Evolutionary conservation across 35 echinoderm and acorn worm species (phyloP).

Genomic region (Apostichopus japonicus): DNA sequence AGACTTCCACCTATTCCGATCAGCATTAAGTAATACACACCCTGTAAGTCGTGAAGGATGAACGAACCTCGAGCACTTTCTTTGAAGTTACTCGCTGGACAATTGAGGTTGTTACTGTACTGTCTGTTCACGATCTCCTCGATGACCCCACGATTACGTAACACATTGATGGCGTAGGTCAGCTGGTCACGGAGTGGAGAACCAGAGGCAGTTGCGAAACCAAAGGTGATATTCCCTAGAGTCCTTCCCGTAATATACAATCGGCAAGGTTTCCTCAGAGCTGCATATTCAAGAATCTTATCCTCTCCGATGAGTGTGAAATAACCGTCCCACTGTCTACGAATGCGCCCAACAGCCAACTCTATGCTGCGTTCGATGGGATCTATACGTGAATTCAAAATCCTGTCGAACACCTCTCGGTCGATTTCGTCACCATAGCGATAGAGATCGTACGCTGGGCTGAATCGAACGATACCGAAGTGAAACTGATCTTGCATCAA

Average conservation of each 20-base stretch:
- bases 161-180: conserved; percentile 63
- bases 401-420: conserved; percentile 58
- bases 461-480: conserved; percentile 73
- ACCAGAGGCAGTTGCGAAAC: conserved; percentile 73
- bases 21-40: conserved; percentile 76
- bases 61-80: conserved; percentile 63
- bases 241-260: conserved; percentile 61
- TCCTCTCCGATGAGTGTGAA: conserved; percentile 83
- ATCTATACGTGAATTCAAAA: conserved; percentile 67
- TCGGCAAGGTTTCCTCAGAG: conserved; percentile 64
- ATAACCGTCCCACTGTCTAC: conserved; percentile 63
- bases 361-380: conserved; percentile 62
- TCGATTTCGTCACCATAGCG: conserved; percentile 27
- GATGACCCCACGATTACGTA: conserved; percentile 59
- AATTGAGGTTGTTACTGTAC: conserved; percentile 48
- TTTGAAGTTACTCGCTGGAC: conserved; percentile 61
- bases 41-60: conserved; percentile 77
- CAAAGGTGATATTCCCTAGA: conserved; percentile 70
- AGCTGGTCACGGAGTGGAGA: conserved; percentile 89
- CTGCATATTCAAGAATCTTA: conserved; percentile 63
- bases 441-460: conserved; percentile 83
- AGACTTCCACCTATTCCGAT: conserved; percentile 67
- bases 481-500: conserved; percentile 68
- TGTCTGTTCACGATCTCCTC: conserved; percentile 51
- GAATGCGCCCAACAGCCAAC: conserved; percentile 71